These are phyloP conservation scores for Euplagia quadripunctaria DNA, from an alignment of 2,888 invertebrate genomes.

Conservation along the genomic window DNA sequence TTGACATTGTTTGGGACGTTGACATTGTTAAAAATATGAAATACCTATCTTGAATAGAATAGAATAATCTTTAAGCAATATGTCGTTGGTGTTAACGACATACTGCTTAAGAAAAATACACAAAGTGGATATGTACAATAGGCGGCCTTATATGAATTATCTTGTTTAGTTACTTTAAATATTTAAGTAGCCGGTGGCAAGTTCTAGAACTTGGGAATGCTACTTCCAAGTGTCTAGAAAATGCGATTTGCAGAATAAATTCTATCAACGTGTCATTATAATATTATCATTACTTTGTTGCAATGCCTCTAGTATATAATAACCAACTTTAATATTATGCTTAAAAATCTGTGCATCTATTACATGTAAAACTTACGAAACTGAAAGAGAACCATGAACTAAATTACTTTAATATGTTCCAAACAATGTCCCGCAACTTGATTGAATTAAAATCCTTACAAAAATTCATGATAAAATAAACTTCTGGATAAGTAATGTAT, in stretches of 20 bases:
- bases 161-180: neutral
- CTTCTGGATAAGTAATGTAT: conserved; percentile 76
- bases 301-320: too few species aligned
- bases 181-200: neutral
- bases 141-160: neutral
- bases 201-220: neutral
- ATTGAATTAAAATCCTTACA: conserved; percentile 70
- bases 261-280: neutral
- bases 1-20: too few species aligned
- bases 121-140: too few species aligned
- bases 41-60: too few species aligned
- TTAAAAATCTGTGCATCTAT: neutral
- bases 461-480: conserved; percentile 64
- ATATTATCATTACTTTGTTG: too few species aligned
- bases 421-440: conserved; percentile 60
- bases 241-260: neutral
- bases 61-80: too few species aligned
- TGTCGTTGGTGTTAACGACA: too few species aligned
- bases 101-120: too few species aligned
- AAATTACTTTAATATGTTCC: conserved; percentile 72
- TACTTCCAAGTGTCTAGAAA: neutral
- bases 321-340: too few species aligned
- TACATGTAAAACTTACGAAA: conserved; percentile 18
- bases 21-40: too few species aligned
- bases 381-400: conserved; percentile 42